Conservation (phyloP, 64 coral and sea anemone species). For the Pocillopora verrucosa region DNA sequence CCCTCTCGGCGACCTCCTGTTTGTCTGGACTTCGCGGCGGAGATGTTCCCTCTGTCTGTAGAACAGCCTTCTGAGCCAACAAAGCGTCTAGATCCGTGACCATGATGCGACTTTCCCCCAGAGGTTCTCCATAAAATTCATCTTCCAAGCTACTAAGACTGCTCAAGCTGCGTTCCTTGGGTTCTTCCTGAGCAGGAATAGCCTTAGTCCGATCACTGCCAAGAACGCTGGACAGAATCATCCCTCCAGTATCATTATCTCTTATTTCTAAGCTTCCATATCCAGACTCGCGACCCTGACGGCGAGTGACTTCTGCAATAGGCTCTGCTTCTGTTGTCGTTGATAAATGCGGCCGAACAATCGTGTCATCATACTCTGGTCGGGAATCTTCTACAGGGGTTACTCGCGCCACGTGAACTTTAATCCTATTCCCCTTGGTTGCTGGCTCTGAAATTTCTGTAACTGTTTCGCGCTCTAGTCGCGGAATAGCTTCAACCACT, state of each 20-base stretch:
- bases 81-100: constrained; percentile 50
- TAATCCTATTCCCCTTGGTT: not conserved
- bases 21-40: constrained; percentile 1
- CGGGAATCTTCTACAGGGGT: not conserved
- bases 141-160: constrained; percentile 31
- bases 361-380: not conserved
- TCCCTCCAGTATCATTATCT: not conserved
- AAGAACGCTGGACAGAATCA: not conserved
- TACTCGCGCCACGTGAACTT: not conserved
- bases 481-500: not conserved
- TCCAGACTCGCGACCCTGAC: constrained; percentile 15
- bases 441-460: not conserved
- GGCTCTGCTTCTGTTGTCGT: not conserved
- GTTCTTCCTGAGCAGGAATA: not conserved
- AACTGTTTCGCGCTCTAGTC: not conserved
- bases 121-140: not conserved
- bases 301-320: not conserved
- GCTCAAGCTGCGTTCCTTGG: constrained; percentile 11
- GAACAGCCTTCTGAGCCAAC: constrained; percentile 41
- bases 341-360: not conserved
- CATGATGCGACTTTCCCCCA: constrained; percentile 30
- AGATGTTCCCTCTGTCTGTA: not conserved
- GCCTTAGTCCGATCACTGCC: not conserved
- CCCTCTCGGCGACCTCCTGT: constrained; percentile 36
- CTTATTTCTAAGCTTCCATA: constrained; percentile 8